phyloP scores from a whole-genome alignment of 2,113 vertebrate species.

The Acinonyx jubatus region DNA sequence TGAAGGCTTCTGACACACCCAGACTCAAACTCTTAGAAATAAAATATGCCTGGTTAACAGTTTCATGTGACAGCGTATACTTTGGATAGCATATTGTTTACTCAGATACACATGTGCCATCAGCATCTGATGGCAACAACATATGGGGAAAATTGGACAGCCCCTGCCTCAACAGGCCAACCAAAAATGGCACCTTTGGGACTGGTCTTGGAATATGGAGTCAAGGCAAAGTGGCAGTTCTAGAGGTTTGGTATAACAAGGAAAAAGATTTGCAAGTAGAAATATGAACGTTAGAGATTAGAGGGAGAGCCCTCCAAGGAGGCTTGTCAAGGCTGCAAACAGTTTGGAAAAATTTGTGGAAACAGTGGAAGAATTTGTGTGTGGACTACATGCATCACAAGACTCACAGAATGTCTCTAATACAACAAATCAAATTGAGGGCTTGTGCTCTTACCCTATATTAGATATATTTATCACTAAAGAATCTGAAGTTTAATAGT shows the following conservation, averaged over 20 bases:
- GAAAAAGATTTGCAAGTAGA: neutral
- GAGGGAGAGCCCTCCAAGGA: neutral
- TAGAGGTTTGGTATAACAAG: neutral
- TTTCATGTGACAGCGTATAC: neutral
- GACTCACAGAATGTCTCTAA: neutral
- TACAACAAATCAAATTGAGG: neutral
- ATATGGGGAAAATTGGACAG: neutral
- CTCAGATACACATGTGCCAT: neutral
- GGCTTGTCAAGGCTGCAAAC: neutral
- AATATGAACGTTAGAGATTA: neutral
- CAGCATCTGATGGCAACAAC: neutral
- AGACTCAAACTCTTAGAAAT: neutral
- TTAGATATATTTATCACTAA: neutral
- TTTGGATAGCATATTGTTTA: neutral
- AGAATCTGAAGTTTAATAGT: neutral
- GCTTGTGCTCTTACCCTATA: neutral
- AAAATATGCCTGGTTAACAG: neutral
- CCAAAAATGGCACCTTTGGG: neutral
- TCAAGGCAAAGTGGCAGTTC: neutral
- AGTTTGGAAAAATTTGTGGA: neutral
- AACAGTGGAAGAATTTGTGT: neutral
- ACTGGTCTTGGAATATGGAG: neutral
- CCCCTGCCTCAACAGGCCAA: neutral
- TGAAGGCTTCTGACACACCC: neutral
- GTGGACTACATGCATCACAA: neutral